Evolutionary conservation across 2,888 invertebrate genomes (phyloP), one percentile per base, ranked within the genome.

Genomic region (Yponomeuta cagnagella): DNA sequence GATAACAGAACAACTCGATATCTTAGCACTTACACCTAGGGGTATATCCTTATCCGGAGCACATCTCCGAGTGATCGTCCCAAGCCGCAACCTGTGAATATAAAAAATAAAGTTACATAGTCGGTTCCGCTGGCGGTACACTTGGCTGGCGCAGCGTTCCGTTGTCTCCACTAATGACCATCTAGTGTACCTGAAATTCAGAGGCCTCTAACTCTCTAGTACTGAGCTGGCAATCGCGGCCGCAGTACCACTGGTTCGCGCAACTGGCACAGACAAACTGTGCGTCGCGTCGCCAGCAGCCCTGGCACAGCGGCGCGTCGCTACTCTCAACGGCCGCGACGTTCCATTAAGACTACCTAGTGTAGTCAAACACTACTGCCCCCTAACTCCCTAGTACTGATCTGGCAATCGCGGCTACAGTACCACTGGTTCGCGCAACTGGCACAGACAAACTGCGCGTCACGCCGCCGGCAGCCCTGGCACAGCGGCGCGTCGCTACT

Each of bases 381-480:
- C 52, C 2, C 5, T 52, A 9, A 9, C 52, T 9, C 52, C 2
- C 2, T 10, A 52, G 10, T 52, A 12, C 52, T 58, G 87, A 98
- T 98, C 95, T 98, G 98, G 85, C 98, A 98, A 75, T 97, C 96
- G 71, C 97, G 93, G 82, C 97, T 97, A 93, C 98, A 98, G 87
- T 98, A 98, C 97, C 98, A 98, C 90, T 97, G 97, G 89, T 96
- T 97, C 75, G 96, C 96, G 85, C 97, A 98, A 70, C 96, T 97
- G 67, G 97, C 97, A 84, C 97, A 98, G 66, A 97, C 96, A 82
- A 96, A 97, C 89, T 96, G 96, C 73, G 97, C 97, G 78, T 96
- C 94, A 74, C 95, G 94, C 72, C 95, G 94, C 76, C 96, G 94
- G 84, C 97, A 98, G 75, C 97, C 97, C 93, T 97, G 97, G 86